These are phyloP conservation scores for Halocynthia roretzi DNA, from an alignment of 23 tunicate species.

Conservation along the genomic window DNA sequence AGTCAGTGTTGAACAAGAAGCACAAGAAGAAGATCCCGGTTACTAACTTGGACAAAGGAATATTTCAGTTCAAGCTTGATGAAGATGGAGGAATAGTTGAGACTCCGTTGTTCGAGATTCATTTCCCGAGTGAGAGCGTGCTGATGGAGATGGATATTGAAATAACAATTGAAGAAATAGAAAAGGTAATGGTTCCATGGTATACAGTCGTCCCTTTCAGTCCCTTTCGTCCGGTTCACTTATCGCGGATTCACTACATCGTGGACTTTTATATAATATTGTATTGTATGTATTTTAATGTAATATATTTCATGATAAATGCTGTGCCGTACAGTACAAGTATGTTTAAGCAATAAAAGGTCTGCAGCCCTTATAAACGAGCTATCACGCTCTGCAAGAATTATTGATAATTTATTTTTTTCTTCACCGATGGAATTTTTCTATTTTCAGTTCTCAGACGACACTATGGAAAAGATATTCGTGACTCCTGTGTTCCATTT, in stretches of 20 bases:
- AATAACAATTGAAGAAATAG: neutral
- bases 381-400: too few relatives aligned
- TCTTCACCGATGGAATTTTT: too few relatives aligned
- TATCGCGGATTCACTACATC: too few relatives aligned
- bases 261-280: too few relatives aligned
- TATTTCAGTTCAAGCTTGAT: constrained; percentile 1
- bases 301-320: too few relatives aligned
- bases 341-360: too few relatives aligned
- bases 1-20: neutral
- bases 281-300: neutral
- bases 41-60: neutral
- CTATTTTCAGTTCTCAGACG: constrained; percentile 8
- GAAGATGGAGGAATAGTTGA: constrained; percentile 12
- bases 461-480: constrained; percentile 15
- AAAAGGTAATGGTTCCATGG: constrained; percentile 5
- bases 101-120: neutral
- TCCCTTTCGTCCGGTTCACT: too few relatives aligned
- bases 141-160: neutral
- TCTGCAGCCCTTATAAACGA: too few relatives aligned
- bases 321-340: too few relatives aligned
- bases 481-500: constrained; percentile 20
- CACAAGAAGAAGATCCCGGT: neutral
- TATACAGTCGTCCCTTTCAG: too few relatives aligned
- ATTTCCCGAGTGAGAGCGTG: neutral
- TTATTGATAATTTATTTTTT: too few relatives aligned